Evolutionary conservation across 53 echinoderm and acorn worm genomes (phyloP), one percentile per base, ranked within the genome.

Genomic region (Temnopleurus reevesii): DNA sequence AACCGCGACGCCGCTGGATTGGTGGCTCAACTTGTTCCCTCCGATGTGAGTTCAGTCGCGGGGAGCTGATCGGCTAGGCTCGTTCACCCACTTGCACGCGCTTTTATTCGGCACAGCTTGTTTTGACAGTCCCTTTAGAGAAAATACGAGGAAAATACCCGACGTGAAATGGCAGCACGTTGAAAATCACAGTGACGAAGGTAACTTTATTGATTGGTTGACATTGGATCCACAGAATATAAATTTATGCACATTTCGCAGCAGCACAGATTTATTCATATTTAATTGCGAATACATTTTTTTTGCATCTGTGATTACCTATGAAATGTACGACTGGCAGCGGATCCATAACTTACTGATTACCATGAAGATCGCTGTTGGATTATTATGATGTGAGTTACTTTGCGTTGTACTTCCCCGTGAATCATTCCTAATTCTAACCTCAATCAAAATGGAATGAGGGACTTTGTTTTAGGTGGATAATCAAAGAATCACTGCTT

Each of bases 101-200:
- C 41, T n/a, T n/a, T n/a, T n/a, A n/a, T 71, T 21, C 41, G 21
- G 71, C 43, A 41, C 71, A 53, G 55, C 55, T 35, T 83, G 36
- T 83, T 56, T 83, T 55, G n/a, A 56, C 56, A 55, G 36, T 19
- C 33, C 83, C 27, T 47, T 27, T 2, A 24, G 51, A 36, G 55
- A 55, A 71, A 54, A 83, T 54, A 83, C 54, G 17, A 56, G 83
- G 83, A 53, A 83, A 55, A 56, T 83, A 83, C 36, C 56, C 33
- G 36, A 83, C 83, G 35, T 35, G n/a, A 83, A 46, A 79, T 79
- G 29, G 46, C 49, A 23, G 83, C 83, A 51, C 83, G 30, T 4
- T 23, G 29, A 83, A 83, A 83, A 83, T 83, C 83, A 83, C 83
- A 83, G 83, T 83, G 54, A 56, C 31, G 54, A 83, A 83, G 83